These are phyloP conservation scores for Agraylea sexmaculata DNA, from an alignment of 1,140 invertebrate genomes.

Conservation along the genomic window DNA sequence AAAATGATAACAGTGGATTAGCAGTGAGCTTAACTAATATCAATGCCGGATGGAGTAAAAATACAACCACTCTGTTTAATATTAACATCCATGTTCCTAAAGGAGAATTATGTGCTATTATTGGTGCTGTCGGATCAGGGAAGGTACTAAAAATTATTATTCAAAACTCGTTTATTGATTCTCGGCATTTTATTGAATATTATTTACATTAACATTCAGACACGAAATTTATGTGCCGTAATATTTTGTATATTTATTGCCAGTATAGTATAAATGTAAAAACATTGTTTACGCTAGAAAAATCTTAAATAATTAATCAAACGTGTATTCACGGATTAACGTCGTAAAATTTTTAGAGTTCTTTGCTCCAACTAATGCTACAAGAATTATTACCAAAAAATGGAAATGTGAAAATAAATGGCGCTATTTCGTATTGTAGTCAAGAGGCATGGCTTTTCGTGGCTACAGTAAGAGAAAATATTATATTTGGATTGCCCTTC, in stretches of 20 bases:
- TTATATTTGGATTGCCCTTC: conserved; percentile 64
- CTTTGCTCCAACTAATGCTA: conserved; percentile 57
- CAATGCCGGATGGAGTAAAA: conserved; percentile 50
- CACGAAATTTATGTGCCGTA: too few relatives aligned
- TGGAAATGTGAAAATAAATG: conserved; percentile 49
- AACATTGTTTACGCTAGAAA: too few relatives aligned
- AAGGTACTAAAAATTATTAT: too few relatives aligned
- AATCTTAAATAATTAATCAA: too few relatives aligned
- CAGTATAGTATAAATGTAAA: too few relatives aligned
- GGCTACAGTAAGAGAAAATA: conserved; percentile 62
- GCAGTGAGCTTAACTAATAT: conserved; percentile 36
- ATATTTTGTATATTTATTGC: too few relatives aligned
- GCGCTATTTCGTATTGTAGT: conserved; percentile 57
- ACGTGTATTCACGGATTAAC: too few relatives aligned
- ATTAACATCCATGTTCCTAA: conserved; percentile 49
- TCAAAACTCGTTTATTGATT: too few relatives aligned
- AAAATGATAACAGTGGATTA: too few relatives aligned
- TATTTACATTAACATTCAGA: too few relatives aligned
- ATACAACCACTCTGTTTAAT: conserved; percentile 38
- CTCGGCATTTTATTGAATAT: too few relatives aligned
- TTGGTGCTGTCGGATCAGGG: conserved; percentile 68
- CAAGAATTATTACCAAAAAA: conserved; percentile 52
- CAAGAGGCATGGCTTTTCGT: conserved; percentile 72
- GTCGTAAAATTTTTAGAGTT: conserved; percentile 48
- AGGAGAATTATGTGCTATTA: conserved; percentile 62